Evolutionary conservation across 2,888 invertebrate species (phyloP).

Genomic region (Drosophila pseudotalamancana): DNA sequence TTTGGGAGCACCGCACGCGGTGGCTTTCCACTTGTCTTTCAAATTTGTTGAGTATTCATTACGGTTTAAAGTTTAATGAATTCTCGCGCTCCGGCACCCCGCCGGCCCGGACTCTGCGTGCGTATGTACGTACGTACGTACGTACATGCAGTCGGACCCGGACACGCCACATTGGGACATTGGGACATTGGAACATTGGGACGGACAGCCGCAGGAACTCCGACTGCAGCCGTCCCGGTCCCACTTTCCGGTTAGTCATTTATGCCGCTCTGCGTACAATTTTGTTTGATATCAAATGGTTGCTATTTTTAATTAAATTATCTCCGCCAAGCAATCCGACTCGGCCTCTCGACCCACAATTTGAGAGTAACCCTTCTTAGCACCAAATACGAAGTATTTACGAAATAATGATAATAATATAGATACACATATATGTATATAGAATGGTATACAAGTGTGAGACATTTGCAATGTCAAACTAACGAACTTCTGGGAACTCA

Average conservation of each 20-base stretch:
- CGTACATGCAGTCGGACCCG: constrained; percentile 5
- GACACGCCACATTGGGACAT: not conserved
- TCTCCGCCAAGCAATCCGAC: constrained; percentile 38
- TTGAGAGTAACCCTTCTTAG: too few relatives aligned
- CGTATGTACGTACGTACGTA: too few relatives aligned
- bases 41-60: constrained; percentile 60
- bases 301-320: constrained; percentile 67
- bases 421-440: too few relatives aligned
- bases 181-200: not conserved
- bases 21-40: constrained; percentile 37
- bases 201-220: not conserved
- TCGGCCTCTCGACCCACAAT: not conserved
- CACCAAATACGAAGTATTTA: too few relatives aligned
- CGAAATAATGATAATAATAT: too few relatives aligned
- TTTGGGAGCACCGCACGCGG: constrained; percentile 29
- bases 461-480: too few relatives aligned
- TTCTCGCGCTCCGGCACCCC: constrained; percentile 36
- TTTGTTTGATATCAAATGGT: constrained; percentile 68
- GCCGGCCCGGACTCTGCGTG: constrained; percentile 6
- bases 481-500: too few relatives aligned
- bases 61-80: constrained; percentile 66
- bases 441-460: too few relatives aligned
- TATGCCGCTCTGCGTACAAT: constrained; percentile 51
- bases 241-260: constrained; percentile 54
- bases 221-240: constrained; percentile 39